Evolutionary conservation across 2,113 vertebrate genomes (phyloP).

Genomic region (Phyllostomus discolor): DNA sequence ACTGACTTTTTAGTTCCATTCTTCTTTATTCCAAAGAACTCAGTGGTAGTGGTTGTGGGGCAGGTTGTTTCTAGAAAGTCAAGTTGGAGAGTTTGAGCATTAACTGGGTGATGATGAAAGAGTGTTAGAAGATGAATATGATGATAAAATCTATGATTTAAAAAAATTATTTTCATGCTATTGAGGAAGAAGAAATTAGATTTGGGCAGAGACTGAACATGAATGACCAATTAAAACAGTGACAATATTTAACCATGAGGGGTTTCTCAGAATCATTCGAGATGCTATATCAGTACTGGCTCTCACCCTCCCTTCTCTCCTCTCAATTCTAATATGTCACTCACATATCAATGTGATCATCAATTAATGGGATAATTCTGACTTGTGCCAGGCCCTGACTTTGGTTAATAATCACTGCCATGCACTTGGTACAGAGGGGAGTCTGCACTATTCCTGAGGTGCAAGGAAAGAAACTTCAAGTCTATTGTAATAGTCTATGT

Average conservation of each 20-base stretch:
- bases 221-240: neutral
- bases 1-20: neutral
- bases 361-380: neutral
- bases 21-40: neutral
- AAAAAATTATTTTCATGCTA: neutral
- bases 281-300: neutral
- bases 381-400: neutral
- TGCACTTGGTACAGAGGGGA: neutral
- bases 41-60: neutral
- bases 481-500: neutral
- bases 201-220: neutral
- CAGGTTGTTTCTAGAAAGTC: neutral
- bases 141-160: neutral
- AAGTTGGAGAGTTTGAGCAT: neutral
- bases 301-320: neutral
- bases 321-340: neutral
- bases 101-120: neutral
- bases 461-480: neutral
- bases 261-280: neutral
- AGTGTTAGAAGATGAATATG: neutral
- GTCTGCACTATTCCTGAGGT: neutral
- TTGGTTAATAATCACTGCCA: neutral
- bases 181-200: neutral
- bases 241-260: neutral
- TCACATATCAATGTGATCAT: neutral